Evolutionary conservation across 2,888 invertebrate species (phyloP).

Genomic region (Tillus elongatus): DNA sequence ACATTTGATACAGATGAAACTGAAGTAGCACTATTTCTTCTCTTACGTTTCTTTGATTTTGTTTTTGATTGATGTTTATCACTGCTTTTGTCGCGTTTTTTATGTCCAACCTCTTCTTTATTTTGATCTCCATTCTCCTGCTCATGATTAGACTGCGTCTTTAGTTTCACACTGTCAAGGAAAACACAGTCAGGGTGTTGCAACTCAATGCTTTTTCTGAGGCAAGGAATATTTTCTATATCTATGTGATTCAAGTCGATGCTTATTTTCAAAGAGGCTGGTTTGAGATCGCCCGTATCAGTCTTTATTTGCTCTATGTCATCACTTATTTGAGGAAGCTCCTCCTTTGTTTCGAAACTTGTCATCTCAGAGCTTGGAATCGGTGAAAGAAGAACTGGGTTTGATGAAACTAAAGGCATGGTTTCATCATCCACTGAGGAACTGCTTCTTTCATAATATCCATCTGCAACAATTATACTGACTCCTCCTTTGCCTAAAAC

Average conservation of each 20-base stretch:
- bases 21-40: slow-evolving; percentile 38
- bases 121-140: slow-evolving; percentile 18
- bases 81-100: slow-evolving; percentile 16
- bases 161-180: slow-evolving; percentile 21
- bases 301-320: slow-evolving; percentile 29
- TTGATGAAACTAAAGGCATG: slow-evolving; percentile 23
- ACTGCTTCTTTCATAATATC: slow-evolving; percentile 44
- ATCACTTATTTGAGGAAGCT: slow-evolving; percentile 28
- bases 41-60: slow-evolving; percentile 37
- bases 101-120: slow-evolving; percentile 21
- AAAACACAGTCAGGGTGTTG: slow-evolving; percentile 12
- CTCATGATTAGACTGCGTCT: slow-evolving; percentile 3
- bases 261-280: slow-evolving; percentile 20
- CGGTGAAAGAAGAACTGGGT: slow-evolving; percentile 32
- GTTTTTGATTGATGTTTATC: slow-evolving; percentile 17
- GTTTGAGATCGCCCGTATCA: slow-evolving; percentile 5
- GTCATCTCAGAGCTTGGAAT: slow-evolving; percentile 28
- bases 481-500: slow-evolving; percentile 54
- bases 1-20: slow-evolving; percentile 38
- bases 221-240: slow-evolving; percentile 29
- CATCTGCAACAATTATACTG: slow-evolving; percentile 55
- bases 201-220: slow-evolving; percentile 24
- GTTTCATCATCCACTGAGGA: slow-evolving; percentile 40
- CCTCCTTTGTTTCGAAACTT: slow-evolving; percentile 6
- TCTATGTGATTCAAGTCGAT: slow-evolving; percentile 40